phyloP scores from a whole-genome alignment of 2,113 vertebrate genomes.

The Cebidichthys violaceus region DNA sequence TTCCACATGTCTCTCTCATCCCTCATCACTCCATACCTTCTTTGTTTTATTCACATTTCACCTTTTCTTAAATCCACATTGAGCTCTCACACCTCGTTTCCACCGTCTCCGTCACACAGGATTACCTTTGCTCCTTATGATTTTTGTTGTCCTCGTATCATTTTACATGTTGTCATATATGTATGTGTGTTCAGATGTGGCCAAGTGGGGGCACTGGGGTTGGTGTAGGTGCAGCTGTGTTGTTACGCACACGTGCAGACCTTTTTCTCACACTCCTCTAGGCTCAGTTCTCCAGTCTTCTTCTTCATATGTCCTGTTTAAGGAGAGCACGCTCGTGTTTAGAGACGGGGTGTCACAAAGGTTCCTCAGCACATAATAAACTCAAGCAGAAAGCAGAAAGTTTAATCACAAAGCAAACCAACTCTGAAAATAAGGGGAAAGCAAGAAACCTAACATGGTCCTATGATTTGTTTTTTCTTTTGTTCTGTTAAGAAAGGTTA shows the following conservation, averaged over 20 bases:
- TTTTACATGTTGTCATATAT: conserved; percentile 63
- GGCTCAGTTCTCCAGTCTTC: background rate
- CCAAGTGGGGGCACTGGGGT: conserved; percentile 72
- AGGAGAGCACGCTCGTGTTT: background rate
- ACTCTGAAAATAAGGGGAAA: background rate
- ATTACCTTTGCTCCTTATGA: conserved; percentile 35
- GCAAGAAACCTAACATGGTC: background rate
- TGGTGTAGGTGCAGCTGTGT: conserved; percentile 49
- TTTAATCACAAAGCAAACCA: background rate
- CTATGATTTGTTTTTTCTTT: background rate
- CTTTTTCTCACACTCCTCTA: background rate
- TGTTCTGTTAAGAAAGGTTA: background rate
- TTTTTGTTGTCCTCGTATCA: conserved; percentile 52
- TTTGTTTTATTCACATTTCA: conserved; percentile 29
- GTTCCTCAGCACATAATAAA: background rate
- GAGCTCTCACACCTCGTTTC: conserved; percentile 31
- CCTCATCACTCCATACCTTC: conserved; percentile 53
- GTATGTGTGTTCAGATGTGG: conserved; percentile 65
- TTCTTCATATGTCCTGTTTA: too few relatives aligned
- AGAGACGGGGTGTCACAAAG: background rate
- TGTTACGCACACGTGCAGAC: conserved; percentile 41
- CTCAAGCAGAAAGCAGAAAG: background rate
- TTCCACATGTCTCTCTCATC: conserved; percentile 43
- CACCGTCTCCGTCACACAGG: conserved; percentile 30
- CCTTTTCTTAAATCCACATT: conserved; percentile 34